phyloP scores from a whole-genome alignment of 92 coral and sea anemone species.

The Phenganax marumi region DNA sequence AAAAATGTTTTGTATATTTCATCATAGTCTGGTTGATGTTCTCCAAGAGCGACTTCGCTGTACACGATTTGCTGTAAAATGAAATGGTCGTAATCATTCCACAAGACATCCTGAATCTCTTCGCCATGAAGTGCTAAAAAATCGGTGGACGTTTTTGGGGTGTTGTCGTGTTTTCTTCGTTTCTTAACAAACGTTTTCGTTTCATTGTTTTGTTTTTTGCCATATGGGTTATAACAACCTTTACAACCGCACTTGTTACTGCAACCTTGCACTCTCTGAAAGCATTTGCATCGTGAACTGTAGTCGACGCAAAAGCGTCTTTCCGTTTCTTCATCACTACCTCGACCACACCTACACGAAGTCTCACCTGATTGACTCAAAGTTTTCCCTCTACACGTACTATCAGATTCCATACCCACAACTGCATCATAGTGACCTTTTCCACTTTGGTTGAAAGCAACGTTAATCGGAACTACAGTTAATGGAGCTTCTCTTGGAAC shows the following conservation, averaged over 20 bases:
- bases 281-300: slow-evolving; percentile 54
- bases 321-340: slow-evolving; percentile 45
- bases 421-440: slow-evolving; percentile 54
- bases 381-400: slow-evolving; percentile 2
- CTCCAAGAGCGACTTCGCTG: slow-evolving; percentile 1
- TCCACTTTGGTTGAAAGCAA: slow-evolving; percentile 42
- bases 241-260: slow-evolving; percentile 52
- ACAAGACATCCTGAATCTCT: slow-evolving; percentile 41
- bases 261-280: slow-evolving; percentile 50
- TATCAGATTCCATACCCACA: neutral
- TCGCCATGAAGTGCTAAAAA: slow-evolving; percentile 49
- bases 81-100: slow-evolving; percentile 56
- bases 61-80: slow-evolving; percentile 34
- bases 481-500: slow-evolving; percentile 20
- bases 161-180: slow-evolving; percentile 55
- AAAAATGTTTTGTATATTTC: neutral
- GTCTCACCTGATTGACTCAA: slow-evolving; percentile 6
- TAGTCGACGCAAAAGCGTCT: slow-evolving; percentile 46
- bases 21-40: neutral
- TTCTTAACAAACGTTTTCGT: slow-evolving; percentile 36
- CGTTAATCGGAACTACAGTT: slow-evolving; percentile 32
- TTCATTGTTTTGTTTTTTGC: slow-evolving; percentile 21
- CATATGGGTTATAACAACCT: slow-evolving; percentile 59
- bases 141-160: slow-evolving; percentile 43
- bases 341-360: slow-evolving; percentile 49